Conservation (phyloP, 2,797 vertebrate species). For the Xiphophorus birchmanni region DNA sequence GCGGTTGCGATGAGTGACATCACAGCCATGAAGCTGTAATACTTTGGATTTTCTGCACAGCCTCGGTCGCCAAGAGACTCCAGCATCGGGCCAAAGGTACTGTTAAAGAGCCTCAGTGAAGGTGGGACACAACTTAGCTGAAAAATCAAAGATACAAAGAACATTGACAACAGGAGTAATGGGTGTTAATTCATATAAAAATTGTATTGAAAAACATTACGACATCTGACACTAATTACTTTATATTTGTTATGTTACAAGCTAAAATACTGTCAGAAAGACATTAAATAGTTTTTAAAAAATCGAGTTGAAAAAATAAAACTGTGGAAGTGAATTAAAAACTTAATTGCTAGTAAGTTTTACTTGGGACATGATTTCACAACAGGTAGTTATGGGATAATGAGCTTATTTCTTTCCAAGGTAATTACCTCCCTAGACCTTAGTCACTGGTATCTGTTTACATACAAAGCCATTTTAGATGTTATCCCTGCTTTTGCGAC, state of each 20-base stretch:
- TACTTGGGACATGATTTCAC: background rate
- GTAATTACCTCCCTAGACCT: background rate
- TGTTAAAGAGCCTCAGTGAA: conserved; percentile 71
- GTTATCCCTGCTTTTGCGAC: background rate
- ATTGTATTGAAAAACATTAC: background rate
- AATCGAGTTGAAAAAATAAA: background rate
- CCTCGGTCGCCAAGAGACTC: conserved; percentile 60
- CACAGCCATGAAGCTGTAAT: conserved; percentile 91
- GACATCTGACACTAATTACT: background rate
- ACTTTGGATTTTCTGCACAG: conserved; percentile 89
- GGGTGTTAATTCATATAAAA: background rate
- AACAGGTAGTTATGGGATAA: background rate
- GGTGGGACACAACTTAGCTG: conserved; percentile 90
- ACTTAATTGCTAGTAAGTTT: background rate
- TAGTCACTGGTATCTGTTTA: background rate
- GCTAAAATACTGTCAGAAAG: background rate
- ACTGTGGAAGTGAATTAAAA: background rate
- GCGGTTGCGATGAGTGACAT: conserved; percentile 89
- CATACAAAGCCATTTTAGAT: background rate
- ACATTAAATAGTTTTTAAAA: background rate
- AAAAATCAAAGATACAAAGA: conserved; percentile 21
- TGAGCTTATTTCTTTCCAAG: background rate
- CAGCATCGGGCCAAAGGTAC: conserved; percentile 55
- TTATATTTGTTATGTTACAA: background rate
- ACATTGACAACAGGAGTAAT: background rate